Evolutionary conservation across 2,113 vertebrate genomes (phyloP).

Genomic region (Oryzias celebensis): DNA sequence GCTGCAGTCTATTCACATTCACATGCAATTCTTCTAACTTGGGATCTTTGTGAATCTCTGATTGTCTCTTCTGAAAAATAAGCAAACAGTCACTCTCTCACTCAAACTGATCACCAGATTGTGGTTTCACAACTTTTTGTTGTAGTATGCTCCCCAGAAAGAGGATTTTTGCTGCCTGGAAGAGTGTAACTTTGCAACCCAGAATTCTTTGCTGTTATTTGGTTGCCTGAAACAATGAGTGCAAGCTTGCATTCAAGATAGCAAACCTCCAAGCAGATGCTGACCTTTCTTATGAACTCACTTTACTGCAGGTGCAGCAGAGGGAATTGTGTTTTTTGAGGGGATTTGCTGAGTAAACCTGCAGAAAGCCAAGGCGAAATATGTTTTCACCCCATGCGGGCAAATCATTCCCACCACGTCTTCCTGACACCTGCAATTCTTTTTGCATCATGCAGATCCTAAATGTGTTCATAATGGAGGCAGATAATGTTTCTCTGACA

Average conservation of each 20-base stretch:
- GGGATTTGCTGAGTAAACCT: neutral
- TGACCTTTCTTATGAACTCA: constrained; percentile 51
- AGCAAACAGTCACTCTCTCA: too few relatives aligned
- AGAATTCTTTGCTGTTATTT: constrained; percentile 26
- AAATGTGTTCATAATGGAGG: constrained; percentile 16
- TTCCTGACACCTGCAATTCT: constrained; percentile 21
- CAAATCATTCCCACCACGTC: constrained; percentile 24
- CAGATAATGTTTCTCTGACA: constrained; percentile 24
- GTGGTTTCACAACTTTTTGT: too few relatives aligned
- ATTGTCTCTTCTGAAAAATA: too few relatives aligned
- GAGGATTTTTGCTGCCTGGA: constrained; percentile 1
- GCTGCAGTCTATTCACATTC: too few relatives aligned
- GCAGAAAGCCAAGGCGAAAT: constrained; percentile 6
- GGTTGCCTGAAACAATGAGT: constrained; percentile 14
- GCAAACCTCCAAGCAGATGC: constrained; percentile 45
- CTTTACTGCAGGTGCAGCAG: constrained; percentile 35
- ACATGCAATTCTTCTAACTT: too few relatives aligned
- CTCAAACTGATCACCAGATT: too few relatives aligned
- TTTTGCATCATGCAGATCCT: constrained; percentile 30
- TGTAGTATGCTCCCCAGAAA: too few relatives aligned
- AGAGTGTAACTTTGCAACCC: constrained; percentile 13
- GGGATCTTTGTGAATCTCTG: too few relatives aligned
- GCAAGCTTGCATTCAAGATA: constrained; percentile 29
- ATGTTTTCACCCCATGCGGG: neutral
- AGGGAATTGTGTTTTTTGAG: constrained; percentile 17